Conservation (phyloP, 1,140 invertebrate genomes). For the Zaprionus camerounensis region DNA sequence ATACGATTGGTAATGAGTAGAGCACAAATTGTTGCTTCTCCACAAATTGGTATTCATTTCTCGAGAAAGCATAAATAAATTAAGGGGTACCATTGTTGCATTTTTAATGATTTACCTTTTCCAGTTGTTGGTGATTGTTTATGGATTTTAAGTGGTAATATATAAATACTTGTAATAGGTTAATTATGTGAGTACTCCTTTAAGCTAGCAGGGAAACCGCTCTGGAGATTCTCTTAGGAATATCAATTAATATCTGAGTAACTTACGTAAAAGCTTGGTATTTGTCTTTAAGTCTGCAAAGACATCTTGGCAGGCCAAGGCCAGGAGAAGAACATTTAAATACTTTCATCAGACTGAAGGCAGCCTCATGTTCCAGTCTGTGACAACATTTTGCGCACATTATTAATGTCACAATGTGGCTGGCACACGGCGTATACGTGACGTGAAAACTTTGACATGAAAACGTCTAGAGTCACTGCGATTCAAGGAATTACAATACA, state of each 20-base stretch:
- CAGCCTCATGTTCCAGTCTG: conserved; percentile 7
- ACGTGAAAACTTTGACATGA: conserved; percentile 1
- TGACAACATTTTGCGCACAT: conserved; percentile 28
- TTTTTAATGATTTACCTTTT: neutral
- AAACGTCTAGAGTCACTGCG: neutral
- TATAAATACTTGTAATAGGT: too few species aligned
- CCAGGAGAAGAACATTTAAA: neutral
- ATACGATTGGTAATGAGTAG: neutral
- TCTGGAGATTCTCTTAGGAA: neutral
- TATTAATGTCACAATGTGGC: conserved; percentile 21
- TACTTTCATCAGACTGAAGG: conserved; percentile 8
- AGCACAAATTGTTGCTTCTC: neutral
- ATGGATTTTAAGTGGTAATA: too few species aligned
- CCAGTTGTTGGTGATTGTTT: neutral
- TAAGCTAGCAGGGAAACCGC: neutral
- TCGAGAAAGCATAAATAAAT: neutral
- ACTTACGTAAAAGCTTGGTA: neutral
- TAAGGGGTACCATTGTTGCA: neutral
- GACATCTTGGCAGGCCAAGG: conserved; percentile 4
- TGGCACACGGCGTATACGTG: conserved; percentile 30
- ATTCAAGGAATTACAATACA: neutral
- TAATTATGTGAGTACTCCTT: too few species aligned
- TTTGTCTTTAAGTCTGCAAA: neutral
- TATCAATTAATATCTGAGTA: neutral
- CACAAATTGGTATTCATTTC: neutral